phyloP scores from a whole-genome alignment of 37 sponge, comb jelly and placozoan genomes.

The Cladorhizidae sp. region DNA sequence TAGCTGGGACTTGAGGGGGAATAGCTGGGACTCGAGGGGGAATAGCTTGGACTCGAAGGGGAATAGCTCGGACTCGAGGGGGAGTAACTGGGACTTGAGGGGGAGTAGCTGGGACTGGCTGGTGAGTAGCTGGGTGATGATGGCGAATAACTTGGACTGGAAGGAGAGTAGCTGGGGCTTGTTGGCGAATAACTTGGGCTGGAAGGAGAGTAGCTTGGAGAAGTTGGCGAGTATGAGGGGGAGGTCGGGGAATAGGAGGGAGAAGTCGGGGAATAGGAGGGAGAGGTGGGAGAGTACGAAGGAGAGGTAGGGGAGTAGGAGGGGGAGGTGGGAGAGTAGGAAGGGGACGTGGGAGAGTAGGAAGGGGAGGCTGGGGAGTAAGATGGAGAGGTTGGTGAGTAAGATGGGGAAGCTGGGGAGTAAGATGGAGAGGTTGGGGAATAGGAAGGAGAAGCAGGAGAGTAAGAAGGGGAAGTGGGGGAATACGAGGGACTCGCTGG shows the following conservation, averaged over 20 bases:
- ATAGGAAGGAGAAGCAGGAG: slow-evolving; percentile 84
- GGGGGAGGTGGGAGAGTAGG: slow-evolving; percentile 85
- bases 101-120: slow-evolving; percentile 84
- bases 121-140: slow-evolving; percentile 90
- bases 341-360: slow-evolving; percentile 91
- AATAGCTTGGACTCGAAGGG: slow-evolving; percentile 78
- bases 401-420: slow-evolving; percentile 90
- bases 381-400: slow-evolving; percentile 80
- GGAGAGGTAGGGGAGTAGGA: slow-evolving; percentile 89
- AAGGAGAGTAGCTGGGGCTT: slow-evolving; percentile 84
- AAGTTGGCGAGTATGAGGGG: slow-evolving; percentile 86
- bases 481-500: slow-evolving; percentile 89
- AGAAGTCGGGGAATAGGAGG: slow-evolving; percentile 86
- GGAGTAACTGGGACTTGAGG: slow-evolving; percentile 80
- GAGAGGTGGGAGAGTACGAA: slow-evolving; percentile 84
- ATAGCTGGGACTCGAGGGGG: slow-evolving; percentile 82
- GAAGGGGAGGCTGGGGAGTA: slow-evolving; percentile 93
- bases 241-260: slow-evolving; percentile 86
- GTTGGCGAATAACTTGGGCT: slow-evolving; percentile 87
- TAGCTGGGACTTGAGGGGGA: slow-evolving; percentile 76
- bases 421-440: slow-evolving; percentile 93
- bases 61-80: slow-evolving; percentile 86
- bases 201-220: slow-evolving; percentile 80
- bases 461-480: slow-evolving; percentile 87
- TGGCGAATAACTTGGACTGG: slow-evolving; percentile 85